Evolutionary conservation across 2,888 invertebrate species (phyloP).

Genomic region (Tipula unca): DNA sequence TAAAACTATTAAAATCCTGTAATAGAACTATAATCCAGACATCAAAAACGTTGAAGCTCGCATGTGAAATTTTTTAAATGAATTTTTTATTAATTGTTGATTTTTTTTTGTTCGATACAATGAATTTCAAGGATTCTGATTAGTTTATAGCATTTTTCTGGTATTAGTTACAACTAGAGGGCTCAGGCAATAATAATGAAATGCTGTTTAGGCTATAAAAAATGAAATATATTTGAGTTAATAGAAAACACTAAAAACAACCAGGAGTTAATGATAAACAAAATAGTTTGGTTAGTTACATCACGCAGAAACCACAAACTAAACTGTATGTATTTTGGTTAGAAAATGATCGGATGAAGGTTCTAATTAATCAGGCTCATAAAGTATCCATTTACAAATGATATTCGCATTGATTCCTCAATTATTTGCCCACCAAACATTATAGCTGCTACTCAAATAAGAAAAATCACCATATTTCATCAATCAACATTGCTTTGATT

Average conservation of each 20-base stretch:
- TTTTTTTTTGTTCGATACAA: not conserved
- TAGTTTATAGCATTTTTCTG: not conserved
- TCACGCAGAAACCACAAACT: not conserved
- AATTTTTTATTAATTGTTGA: not conserved
- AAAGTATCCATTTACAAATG: no score
- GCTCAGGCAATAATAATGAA: slow-evolving; percentile 32
- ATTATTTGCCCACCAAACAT: no score
- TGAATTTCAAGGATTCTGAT: slow-evolving; percentile 14
- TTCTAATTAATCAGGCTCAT: not conserved
- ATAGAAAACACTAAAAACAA: not conserved
- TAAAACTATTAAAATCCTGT: not conserved
- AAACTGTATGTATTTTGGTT: not conserved
- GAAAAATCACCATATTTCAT: no score
- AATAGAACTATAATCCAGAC: not conserved
- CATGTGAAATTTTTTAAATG: not conserved
- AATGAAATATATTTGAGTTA: slow-evolving; percentile 2
- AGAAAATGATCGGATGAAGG: not conserved
- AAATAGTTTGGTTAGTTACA: not conserved
- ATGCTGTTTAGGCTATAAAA: not conserved
- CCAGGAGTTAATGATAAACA: not conserved
- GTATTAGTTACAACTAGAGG: slow-evolving; percentile 25
- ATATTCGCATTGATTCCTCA: no score
- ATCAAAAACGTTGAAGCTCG: not conserved
- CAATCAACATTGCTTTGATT: no score
- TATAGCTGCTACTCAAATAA: no score